Percentiles rank a stretch among this genome's conserved stretches.
Evolutionary conservation across 2,113 vertebrate species (phyloP).

Genomic region (Procavia capensis): DNA sequence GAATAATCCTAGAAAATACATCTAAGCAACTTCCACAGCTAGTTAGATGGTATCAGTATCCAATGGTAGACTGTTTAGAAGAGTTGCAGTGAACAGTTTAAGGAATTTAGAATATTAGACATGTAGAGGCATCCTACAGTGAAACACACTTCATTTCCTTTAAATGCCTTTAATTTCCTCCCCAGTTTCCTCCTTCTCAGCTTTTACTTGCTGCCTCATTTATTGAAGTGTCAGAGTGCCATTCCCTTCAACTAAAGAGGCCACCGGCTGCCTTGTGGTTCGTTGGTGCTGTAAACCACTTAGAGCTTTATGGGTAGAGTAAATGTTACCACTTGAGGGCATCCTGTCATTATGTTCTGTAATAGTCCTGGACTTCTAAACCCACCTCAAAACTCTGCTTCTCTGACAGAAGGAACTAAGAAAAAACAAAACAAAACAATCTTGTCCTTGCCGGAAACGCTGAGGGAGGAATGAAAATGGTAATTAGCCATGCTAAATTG

Average conservation of each 20-base stretch:
- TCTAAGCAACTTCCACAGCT: neutral
- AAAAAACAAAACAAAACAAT: neutral
- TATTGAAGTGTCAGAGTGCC: neutral
- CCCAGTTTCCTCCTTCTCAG: neutral
- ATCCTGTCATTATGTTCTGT: constrained; percentile 86
- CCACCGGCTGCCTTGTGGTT: neutral
- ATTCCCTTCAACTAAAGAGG: neutral
- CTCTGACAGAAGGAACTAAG: constrained; percentile 15
- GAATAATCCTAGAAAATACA: neutral
- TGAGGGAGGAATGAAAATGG: constrained; percentile 67
- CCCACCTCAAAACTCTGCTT: constrained; percentile 65
- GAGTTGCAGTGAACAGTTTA: neutral
- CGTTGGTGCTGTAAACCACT: constrained; percentile 5
- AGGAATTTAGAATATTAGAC: neutral
- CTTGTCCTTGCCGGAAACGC: constrained; percentile 66
- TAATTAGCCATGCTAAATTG: constrained; percentile 76
- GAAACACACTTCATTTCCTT: constrained; percentile 10
- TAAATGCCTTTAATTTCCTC: neutral
- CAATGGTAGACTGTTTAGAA: neutral
- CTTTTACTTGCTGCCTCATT: neutral
- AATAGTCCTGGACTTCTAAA: constrained; percentile 54
- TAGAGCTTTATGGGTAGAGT: constrained; percentile 81
- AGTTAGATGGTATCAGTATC: neutral
- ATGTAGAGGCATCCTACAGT: neutral
- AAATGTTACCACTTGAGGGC: constrained; percentile 90